Base-by-base conservation (phyloP, 2,888 invertebrate species). In the Creontiades dilutus region DNA sequence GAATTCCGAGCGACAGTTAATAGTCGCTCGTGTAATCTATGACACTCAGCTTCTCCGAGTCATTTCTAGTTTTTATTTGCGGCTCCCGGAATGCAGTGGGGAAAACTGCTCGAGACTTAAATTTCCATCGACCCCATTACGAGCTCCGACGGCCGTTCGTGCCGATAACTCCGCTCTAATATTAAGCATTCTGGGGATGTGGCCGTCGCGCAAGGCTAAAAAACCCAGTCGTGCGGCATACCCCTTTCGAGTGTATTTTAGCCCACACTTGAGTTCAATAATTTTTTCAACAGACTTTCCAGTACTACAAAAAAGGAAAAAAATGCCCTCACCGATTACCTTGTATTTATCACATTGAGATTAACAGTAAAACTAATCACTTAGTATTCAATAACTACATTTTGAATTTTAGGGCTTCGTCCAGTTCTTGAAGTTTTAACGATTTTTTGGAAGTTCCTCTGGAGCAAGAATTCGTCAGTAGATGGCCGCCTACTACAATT, bases 71-170 rank as follows among this genome's bases (percentile, higher is more conserved):
- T 78, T 78, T 78, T 78, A 78, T 78, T 37, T 46, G 47, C 78
- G 27, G 27, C 78, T 16, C 16, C 46, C 16, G 78, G 78, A 78
- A 78, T 78, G 78, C 78, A 46, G 78, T 14, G 46, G 78, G 11
- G 78, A 19, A 78, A 78, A 78, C 46, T 78, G 68, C 28, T n/a
- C 16, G 78, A 47, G 78, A 78, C 78, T 46, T 78, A 78, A 78
- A 78, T 78, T 78, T 78, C 78, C 78, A 78, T 46, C 78, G 78
- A 78, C 37, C 78, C 46, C 78, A 37, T 14, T 46, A 28, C 2
- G 16, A 27, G 12, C 14, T 23, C 46, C 16, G 2, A 7, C 5
- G 37, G 46, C 46, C 19, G 68, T 68, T 19, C n/a, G 12, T 16
- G 46, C 12, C 37, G 78, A 78, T 47, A 78, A 19, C 78, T 78